These are phyloP conservation scores for Congeria kusceri DNA, from an alignment of 2,888 invertebrate species.

Conservation along the genomic window DNA sequence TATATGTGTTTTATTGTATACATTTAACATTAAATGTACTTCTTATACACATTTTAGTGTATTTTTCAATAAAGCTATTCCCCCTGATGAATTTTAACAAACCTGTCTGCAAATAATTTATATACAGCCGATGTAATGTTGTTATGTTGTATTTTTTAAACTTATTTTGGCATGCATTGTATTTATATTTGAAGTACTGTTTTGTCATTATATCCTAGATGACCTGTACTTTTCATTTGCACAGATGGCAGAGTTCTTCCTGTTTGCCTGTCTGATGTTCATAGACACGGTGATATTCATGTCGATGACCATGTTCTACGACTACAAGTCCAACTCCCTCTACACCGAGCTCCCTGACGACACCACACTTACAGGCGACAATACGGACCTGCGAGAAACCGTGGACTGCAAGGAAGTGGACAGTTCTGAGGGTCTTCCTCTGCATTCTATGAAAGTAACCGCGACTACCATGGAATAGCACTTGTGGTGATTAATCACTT, in stretches of 20 bases:
- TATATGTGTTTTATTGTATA: background rate
- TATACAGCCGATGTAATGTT: too few relatives aligned
- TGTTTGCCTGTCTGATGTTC: conserved; percentile 95
- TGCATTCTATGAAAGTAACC: background rate
- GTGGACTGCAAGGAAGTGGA: background rate
- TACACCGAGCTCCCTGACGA: conserved; percentile 36
- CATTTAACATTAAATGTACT: background rate
- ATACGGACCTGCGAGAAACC: background rate
- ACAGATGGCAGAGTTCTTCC: conserved; percentile 94
- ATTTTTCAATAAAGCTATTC: too few relatives aligned
- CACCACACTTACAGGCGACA: background rate
- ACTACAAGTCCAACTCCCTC: conserved; percentile 78
- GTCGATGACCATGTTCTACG: conserved; percentile 92
- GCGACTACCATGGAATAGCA: background rate
- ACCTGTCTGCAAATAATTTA: too few relatives aligned
- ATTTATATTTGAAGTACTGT: too few relatives aligned
- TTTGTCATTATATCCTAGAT: too few relatives aligned
- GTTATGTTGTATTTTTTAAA: too few relatives aligned
- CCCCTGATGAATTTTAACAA: too few relatives aligned
- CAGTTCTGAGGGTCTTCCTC: conserved; percentile 1
- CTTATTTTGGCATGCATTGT: too few relatives aligned
- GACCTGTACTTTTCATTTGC: conserved; percentile 80
- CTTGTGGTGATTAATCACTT: too few relatives aligned
- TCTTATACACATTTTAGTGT: too few relatives aligned
- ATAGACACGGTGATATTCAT: conserved; percentile 93